A percentile compares a stretch with the other conserved stretches of the same genome.
phyloP scores from a whole-genome alignment of 2,113 vertebrate species.

The Cervus canadensis region DNA sequence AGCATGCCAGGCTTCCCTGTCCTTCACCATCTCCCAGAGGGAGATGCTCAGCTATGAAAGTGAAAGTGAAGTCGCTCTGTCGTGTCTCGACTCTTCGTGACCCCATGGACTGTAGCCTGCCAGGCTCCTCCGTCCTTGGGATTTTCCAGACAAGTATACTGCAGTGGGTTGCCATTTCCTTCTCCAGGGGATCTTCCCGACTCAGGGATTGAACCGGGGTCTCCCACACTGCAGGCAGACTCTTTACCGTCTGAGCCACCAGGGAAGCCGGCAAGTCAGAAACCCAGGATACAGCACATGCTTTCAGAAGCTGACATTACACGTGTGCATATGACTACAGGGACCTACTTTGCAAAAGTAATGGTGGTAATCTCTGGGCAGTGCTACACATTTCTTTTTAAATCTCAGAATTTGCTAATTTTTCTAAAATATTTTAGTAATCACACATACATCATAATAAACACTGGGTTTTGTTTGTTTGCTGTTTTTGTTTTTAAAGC shows the following conservation, averaged over 20 bases:
- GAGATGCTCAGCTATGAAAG: too few relatives aligned
- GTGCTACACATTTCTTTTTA: background rate
- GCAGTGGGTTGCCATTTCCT: background rate
- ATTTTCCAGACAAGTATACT: background rate
- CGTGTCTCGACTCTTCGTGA: background rate
- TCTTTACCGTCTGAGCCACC: background rate
- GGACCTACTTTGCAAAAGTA: background rate
- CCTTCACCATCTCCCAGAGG: background rate
- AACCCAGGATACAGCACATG: accelerated
- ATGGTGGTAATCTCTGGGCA: background rate
- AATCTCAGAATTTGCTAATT: background rate
- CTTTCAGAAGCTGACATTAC: background rate
- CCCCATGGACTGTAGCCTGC: background rate
- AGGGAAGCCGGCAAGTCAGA: background rate
- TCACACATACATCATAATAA: background rate
- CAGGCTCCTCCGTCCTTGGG: background rate
- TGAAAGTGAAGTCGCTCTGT: background rate
- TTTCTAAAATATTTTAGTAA: background rate
- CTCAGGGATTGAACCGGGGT: background rate
- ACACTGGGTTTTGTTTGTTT: background rate
- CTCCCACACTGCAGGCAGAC: background rate
- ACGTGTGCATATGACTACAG: accelerated
- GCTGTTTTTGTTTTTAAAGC: background rate
- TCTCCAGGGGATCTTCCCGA: background rate
- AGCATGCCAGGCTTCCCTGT: background rate